Evolutionary conservation across 2,888 invertebrate genomes (phyloP), one percentile per base, ranked within the genome.

Genomic region (Pyrochroa serraticornis): DNA sequence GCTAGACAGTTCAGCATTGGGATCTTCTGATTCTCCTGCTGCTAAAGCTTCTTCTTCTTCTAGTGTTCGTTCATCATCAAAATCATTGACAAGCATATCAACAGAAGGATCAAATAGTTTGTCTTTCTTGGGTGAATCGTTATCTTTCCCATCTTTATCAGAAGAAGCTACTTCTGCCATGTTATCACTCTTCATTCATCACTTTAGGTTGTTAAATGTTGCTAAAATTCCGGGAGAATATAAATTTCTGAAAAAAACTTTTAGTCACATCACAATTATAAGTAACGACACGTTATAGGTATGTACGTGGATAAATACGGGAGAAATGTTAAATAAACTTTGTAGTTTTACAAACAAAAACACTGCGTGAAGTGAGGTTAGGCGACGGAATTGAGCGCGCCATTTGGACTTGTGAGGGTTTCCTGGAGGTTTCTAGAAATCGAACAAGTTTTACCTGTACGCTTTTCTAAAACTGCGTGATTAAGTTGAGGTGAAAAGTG

Each of bases 11-110:
- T 97, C 97, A 72, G 92, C 92, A 72, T 90, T 88, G 43, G 92
- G 89, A 79, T 95, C 95, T 70, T 90, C 88, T 43, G 85, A 82
- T 80, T 93, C 93, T 63, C 90, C 89, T 70, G 92, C 92, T 68
- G 94, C 95, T 77, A 96, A 81, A 45, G 94, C 95, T 84, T 97
- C 97, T 84, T 97, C 97, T 82, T 97, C 97, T 78, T 96, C 97
- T 77, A 97, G 79, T 61, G 97, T 97, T 77, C 93, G 87, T 78
- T 97, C 97, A 83, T 97, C 97, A 80, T 97, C 97, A 81, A 93
- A 96, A 81, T 97, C 97, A 86, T 97, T 93, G 64, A 96, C 91
- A 85, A 97, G 90, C 95, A 97, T 95, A 80, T 96, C 96, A 77
- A 94, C 89, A 65, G 93, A 89, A 63, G 96, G 95, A 80, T 95